phyloP scores from a whole-genome alignment of 2,797 vertebrate genomes.

The Chaetophractus vellerosus region DNA sequence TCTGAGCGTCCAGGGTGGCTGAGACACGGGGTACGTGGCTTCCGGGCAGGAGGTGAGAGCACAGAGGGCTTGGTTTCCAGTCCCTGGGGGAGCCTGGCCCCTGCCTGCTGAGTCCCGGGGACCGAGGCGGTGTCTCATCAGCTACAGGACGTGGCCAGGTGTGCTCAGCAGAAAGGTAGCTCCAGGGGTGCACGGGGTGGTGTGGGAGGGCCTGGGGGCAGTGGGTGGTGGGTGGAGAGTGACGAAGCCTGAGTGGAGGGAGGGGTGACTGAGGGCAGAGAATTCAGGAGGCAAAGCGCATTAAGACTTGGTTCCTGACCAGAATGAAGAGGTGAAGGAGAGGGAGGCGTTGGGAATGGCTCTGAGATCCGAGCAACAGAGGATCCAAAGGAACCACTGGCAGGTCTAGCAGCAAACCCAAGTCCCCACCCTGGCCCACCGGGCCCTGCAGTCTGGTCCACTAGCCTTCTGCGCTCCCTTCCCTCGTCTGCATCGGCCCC shows the following conservation, averaged over 20 bases:
- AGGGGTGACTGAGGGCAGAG: neutral
- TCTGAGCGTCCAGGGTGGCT: too few relatives aligned
- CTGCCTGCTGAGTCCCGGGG: too few relatives aligned
- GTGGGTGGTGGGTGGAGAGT: rapidly evolving
- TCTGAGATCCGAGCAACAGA: too few relatives aligned
- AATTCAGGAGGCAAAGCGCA: neutral
- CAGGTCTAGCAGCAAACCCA: too few relatives aligned
- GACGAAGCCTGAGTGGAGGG: neutral
- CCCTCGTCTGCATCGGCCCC: too few relatives aligned
- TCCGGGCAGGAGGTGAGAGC: neutral
- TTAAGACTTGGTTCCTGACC: neutral
- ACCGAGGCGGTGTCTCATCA: neutral
- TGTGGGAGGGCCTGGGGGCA: neutral
- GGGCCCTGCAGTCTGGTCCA: too few relatives aligned
- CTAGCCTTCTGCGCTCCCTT: too few relatives aligned
- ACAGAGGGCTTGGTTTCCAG: neutral
- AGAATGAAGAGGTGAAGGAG: neutral
- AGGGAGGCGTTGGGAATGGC: too few relatives aligned
- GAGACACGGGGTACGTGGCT: neutral
- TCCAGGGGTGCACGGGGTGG: neutral
- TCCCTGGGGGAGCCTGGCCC: too few relatives aligned
- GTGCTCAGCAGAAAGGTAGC: neutral
- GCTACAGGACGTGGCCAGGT: too few relatives aligned
- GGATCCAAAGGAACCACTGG: too few relatives aligned
- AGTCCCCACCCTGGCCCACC: too few relatives aligned